phyloP scores from a whole-genome alignment of 2,888 invertebrate species.

The Palloptera scutellata region DNA sequence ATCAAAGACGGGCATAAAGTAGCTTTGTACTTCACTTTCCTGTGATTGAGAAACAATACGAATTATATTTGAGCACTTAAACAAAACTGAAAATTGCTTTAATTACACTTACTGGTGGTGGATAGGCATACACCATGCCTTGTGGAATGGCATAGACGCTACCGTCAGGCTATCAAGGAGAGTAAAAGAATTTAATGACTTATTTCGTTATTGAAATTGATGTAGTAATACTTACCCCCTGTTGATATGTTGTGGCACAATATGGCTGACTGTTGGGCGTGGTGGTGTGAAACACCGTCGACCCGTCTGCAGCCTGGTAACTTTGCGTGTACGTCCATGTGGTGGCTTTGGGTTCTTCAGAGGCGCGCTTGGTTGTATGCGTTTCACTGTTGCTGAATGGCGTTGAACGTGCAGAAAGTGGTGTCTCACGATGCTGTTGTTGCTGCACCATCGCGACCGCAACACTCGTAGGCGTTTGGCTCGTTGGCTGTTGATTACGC shows the following conservation, averaged over 20 bases:
- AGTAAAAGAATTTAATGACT: slow-evolving; percentile 14
- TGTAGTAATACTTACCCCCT: slow-evolving; percentile 54
- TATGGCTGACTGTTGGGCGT: slow-evolving; percentile 56
- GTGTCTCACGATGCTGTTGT: slow-evolving; percentile 50
- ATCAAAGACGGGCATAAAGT: slow-evolving; percentile 64
- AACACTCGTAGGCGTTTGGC: slow-evolving; percentile 46
- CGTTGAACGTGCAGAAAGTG: slow-evolving; percentile 58
- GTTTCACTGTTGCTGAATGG: slow-evolving; percentile 54
- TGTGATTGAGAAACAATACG: slow-evolving; percentile 35
- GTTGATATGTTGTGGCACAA: slow-evolving; percentile 64
- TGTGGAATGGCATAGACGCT: slow-evolving; percentile 64
- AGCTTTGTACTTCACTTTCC: slow-evolving; percentile 62
- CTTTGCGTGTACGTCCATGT: slow-evolving; percentile 61
- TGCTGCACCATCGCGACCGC: slow-evolving; percentile 29
- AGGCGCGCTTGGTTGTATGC: slow-evolving; percentile 30
- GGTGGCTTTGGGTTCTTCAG: slow-evolving; percentile 40
- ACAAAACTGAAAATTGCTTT: slow-evolving; percentile 25
- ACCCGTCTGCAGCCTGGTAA: slow-evolving; percentile 61
- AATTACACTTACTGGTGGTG: slow-evolving; percentile 53
- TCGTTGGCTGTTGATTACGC: slow-evolving; percentile 39
- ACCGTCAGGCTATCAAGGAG: slow-evolving; percentile 59
- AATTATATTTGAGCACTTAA: slow-evolving; percentile 25
- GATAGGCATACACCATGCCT: slow-evolving; percentile 63
- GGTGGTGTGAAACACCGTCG: slow-evolving; percentile 60
- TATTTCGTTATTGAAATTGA: not conserved